Evolutionary conservation across 2,113 vertebrate species (phyloP).

Genomic region (Gobius niger): DNA sequence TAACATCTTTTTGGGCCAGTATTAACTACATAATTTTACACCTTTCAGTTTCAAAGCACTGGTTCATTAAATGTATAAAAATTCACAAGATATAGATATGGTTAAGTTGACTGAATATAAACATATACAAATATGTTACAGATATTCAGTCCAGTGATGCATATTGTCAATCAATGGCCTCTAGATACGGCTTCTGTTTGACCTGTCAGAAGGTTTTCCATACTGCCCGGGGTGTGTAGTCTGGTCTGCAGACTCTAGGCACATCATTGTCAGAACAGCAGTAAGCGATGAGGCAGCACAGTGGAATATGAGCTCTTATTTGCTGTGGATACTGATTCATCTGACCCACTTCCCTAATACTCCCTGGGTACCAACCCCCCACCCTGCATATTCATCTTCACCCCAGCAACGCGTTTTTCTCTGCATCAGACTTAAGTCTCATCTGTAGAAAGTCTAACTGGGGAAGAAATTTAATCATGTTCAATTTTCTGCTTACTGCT

Average conservation of each 20-base stretch:
- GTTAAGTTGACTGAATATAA: too few relatives aligned
- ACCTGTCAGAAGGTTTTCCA: not conserved
- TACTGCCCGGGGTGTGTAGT: slow-evolving; percentile 9
- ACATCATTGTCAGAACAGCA: slow-evolving; percentile 45
- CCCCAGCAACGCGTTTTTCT: slow-evolving; percentile 32
- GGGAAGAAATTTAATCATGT: slow-evolving; percentile 36
- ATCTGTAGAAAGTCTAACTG: slow-evolving; percentile 38
- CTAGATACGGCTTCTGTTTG: too few relatives aligned
- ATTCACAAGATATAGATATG: too few relatives aligned
- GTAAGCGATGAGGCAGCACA: slow-evolving; percentile 27
- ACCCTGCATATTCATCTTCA: slow-evolving; percentile 22
- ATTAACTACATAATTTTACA: too few relatives aligned
- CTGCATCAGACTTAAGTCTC: slow-evolving; percentile 52
- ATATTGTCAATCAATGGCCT: too few relatives aligned
- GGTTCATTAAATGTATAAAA: too few relatives aligned
- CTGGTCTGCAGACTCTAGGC: slow-evolving; percentile 3
- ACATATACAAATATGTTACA: too few relatives aligned
- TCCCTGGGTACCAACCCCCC: slow-evolving; percentile 37
- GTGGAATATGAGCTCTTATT: slow-evolving; percentile 60
- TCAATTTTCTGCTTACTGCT: not conserved
- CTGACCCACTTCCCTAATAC: slow-evolving; percentile 69
- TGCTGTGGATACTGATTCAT: slow-evolving; percentile 68
- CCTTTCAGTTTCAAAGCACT: too few relatives aligned
- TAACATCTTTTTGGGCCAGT: too few relatives aligned
- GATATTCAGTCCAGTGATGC: too few relatives aligned